Evolutionary conservation across 2,888 invertebrate species (phyloP).

Genomic region (Polydrusus cervinus): DNA sequence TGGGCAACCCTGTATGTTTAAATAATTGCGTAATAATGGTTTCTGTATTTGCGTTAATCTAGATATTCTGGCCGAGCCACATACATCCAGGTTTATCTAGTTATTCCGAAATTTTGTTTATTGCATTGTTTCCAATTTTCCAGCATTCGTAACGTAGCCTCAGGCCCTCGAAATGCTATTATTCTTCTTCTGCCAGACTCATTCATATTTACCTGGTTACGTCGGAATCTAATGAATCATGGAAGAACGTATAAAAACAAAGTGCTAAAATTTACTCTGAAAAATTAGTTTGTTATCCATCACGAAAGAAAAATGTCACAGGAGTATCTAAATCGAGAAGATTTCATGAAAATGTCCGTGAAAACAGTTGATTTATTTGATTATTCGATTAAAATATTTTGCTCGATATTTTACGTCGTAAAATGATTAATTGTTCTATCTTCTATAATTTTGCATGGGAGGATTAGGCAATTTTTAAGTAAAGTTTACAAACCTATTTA

Average conservation of each 20-base stretch:
- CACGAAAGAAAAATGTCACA: not conserved
- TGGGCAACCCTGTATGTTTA: too few relatives aligned
- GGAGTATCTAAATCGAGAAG: not conserved
- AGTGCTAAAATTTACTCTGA: not conserved
- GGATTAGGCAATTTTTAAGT: too few relatives aligned
- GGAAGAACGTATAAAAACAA: not conserved
- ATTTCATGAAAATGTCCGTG: not conserved
- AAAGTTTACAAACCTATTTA: too few relatives aligned
- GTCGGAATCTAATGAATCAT: slow-evolving; percentile 6
- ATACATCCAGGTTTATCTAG: too few relatives aligned
- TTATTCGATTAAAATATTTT: not conserved
- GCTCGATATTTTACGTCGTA: not conserved
- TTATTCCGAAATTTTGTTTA: not conserved
- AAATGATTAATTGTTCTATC: not conserved
- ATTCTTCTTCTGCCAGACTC: not conserved
- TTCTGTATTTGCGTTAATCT: too few relatives aligned
- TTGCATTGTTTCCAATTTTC: not conserved
- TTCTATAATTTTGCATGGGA: too few relatives aligned
- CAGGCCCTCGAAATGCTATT: not conserved
- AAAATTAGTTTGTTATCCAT: not conserved
- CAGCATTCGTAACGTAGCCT: not conserved
- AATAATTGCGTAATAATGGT: too few relatives aligned
- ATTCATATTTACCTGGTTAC: slow-evolving; percentile 10
- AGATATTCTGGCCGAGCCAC: too few relatives aligned
- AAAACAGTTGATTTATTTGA: not conserved